Percentiles rank a stretch among this genome's conserved stretches.
phyloP scores from a whole-genome alignment of 2,888 invertebrate species.

The Hofmannophila pseudospretella region DNA sequence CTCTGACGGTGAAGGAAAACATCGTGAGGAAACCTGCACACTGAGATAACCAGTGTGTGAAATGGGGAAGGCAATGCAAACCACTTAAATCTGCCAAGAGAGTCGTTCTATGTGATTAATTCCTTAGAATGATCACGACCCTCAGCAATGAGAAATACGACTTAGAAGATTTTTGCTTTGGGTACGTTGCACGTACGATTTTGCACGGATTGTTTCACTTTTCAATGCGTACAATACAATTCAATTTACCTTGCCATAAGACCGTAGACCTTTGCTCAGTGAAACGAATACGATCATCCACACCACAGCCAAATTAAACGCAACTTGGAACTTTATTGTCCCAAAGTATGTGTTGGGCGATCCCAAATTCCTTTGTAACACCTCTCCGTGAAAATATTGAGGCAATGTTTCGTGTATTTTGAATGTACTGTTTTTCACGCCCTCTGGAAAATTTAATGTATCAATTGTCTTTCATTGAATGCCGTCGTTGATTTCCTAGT shows the following conservation, averaged over 20 bases:
- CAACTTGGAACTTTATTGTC: slow-evolving; percentile 89
- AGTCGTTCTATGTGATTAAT: no score
- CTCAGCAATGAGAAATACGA: no score
- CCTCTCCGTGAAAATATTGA: slow-evolving; percentile 90
- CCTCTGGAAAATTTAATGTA: slow-evolving; percentile 3
- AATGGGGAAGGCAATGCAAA: no score
- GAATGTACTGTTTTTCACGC: slow-evolving; percentile 40
- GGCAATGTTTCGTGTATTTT: slow-evolving; percentile 85
- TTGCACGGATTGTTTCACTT: no score
- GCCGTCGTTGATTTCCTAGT: slow-evolving; percentile 6
- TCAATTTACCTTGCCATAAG: slow-evolving; percentile 91
- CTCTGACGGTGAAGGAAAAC: no score
- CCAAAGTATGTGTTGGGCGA: slow-evolving; percentile 67
- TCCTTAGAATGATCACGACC: no score
- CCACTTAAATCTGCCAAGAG: no score
- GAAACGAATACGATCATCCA: slow-evolving; percentile 94
- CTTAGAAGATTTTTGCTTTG: no score
- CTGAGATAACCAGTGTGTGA: no score
- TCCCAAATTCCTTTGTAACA: slow-evolving; percentile 79
- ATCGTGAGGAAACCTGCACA: no score
- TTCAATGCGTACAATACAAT: no score
- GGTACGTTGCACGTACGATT: no score
- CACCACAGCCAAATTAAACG: slow-evolving; percentile 92
- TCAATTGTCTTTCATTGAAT: slow-evolving; percentile 3
- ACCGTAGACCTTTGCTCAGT: slow-evolving; percentile 90